Conservation (phyloP, 2,888 invertebrate species). For the Notodonta ziczac region DNA sequence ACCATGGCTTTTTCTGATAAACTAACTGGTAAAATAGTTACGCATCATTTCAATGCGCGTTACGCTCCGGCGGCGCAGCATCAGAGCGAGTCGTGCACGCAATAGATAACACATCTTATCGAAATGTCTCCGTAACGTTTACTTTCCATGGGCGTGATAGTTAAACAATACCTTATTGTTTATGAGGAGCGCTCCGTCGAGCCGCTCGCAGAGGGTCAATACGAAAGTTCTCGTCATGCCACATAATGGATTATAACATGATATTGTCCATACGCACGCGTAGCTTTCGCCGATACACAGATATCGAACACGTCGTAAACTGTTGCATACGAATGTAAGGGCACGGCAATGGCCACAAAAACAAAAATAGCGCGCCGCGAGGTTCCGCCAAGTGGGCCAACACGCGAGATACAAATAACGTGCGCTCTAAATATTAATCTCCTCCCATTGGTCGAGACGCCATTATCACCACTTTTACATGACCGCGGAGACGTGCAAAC, state of each 20-base stretch:
- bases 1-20: slow-evolving; percentile 27
- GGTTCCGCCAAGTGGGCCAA: slow-evolving; percentile 70
- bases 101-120: slow-evolving; percentile 65
- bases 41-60: slow-evolving; percentile 34
- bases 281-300: slow-evolving; percentile 41
- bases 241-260: slow-evolving; percentile 41
- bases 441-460: slow-evolving; percentile 49
- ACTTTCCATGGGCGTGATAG: slow-evolving; percentile 52
- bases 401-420: slow-evolving; percentile 56
- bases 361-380: slow-evolving; percentile 67
- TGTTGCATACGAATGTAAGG: slow-evolving; percentile 48
- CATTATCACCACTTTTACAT: slow-evolving; percentile 50
- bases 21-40: slow-evolving; percentile 35
- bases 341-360: slow-evolving; percentile 69
- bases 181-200: slow-evolving; percentile 24
- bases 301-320: slow-evolving; percentile 32
- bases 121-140: slow-evolving; percentile 52
- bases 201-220: slow-evolving; percentile 36
- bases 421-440: slow-evolving; percentile 51
- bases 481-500: slow-evolving; percentile 41
- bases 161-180: slow-evolving; percentile 71
- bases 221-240: slow-evolving; percentile 45
- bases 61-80: slow-evolving; percentile 30
- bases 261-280: slow-evolving; percentile 43
- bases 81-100: slow-evolving; percentile 41